phyloP scores from a whole-genome alignment of 2,113 vertebrate genomes.

The Psophia crepitans region DNA sequence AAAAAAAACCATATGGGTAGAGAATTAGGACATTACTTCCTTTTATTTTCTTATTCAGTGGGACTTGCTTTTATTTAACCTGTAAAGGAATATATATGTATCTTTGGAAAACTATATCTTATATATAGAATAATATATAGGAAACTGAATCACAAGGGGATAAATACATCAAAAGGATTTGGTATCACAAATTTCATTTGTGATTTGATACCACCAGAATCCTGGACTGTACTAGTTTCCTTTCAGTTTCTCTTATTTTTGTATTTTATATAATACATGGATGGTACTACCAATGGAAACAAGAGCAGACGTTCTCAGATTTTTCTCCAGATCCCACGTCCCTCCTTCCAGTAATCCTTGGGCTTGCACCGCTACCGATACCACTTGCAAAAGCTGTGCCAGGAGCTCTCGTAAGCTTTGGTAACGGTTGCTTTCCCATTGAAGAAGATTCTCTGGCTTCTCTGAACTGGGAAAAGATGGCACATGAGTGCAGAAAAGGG shows the following conservation, averaged over 20 bases:
- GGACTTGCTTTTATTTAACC: slow-evolving; percentile 65
- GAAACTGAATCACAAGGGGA: slow-evolving; percentile 44
- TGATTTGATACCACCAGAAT: slow-evolving; percentile 53
- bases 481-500: not conserved
- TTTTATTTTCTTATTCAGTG: slow-evolving; percentile 62
- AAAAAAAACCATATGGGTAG: slow-evolving; percentile 12
- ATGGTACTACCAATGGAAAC: slow-evolving; percentile 26
- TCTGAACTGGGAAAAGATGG: not conserved
- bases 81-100: slow-evolving; percentile 60
- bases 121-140: slow-evolving; percentile 64
- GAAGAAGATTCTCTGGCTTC: not conserved
- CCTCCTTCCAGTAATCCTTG: not conserved
- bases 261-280: slow-evolving; percentile 66
- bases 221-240: slow-evolving; percentile 65
- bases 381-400: not conserved
- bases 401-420: not conserved
- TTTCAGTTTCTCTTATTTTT: slow-evolving; percentile 66
- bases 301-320: not conserved
- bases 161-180: slow-evolving; percentile 57
- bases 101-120: slow-evolving; percentile 62
- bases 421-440: not conserved
- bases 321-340: not conserved
- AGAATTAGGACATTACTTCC: slow-evolving; percentile 42
- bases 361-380: not conserved
- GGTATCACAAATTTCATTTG: slow-evolving; percentile 36